These are phyloP conservation scores for Troides helena DNA, from an alignment of 2,888 invertebrate genomes.

Conservation along the genomic window DNA sequence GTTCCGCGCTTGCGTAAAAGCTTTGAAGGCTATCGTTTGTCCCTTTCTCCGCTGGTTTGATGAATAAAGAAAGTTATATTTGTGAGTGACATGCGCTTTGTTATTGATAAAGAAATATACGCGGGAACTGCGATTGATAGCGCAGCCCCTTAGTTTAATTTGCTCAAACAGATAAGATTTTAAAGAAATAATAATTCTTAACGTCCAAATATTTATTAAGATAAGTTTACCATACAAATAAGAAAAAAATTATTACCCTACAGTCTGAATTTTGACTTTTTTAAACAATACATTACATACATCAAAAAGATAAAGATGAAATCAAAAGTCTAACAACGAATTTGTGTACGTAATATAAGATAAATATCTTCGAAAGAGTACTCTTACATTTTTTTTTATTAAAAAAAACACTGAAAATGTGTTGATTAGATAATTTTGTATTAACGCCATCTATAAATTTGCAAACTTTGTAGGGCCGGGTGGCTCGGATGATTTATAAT, in stretches of 20 bases:
- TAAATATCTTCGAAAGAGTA: too few relatives aligned
- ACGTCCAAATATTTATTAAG: too few relatives aligned
- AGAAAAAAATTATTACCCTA: too few relatives aligned
- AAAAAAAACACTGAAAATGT: too few relatives aligned
- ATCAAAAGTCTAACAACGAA: too few relatives aligned
- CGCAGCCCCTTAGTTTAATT: background rate
- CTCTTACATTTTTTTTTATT: too few relatives aligned
- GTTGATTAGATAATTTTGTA: background rate
- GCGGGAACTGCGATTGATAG: conserved; percentile 54
- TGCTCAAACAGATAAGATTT: background rate
- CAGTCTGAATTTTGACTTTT: too few relatives aligned
- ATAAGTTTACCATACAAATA: too few relatives aligned
- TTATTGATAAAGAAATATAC: conserved; percentile 69
- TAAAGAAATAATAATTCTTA: background rate
- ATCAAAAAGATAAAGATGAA: too few relatives aligned
- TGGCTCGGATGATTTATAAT: conserved; percentile 45
- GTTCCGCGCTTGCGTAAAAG: conserved; percentile 62
- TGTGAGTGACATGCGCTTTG: conserved; percentile 68
- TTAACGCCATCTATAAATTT: conserved; percentile 36
- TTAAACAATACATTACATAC: too few relatives aligned
- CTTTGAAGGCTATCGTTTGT: conserved; percentile 58
- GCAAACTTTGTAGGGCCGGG: conserved; percentile 41
- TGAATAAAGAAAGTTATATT: conserved; percentile 45
- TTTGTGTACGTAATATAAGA: too few relatives aligned
- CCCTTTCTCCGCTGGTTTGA: conserved; percentile 43